These are phyloP conservation scores for Lepus americanus DNA, from an alignment of 2,113 vertebrate species.

Conservation along the genomic window DNA sequence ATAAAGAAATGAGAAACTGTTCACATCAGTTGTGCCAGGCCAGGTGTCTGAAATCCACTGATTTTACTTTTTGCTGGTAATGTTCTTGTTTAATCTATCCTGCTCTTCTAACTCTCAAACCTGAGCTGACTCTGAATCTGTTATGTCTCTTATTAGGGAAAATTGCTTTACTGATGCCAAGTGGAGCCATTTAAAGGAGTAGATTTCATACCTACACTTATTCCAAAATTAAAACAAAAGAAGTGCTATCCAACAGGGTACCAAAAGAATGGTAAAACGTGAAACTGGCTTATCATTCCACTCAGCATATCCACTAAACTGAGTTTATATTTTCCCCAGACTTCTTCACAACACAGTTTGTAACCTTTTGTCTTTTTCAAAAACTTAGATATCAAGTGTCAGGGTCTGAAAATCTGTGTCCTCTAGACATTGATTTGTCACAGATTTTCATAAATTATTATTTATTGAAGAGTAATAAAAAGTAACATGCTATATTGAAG, in stretches of 20 bases:
- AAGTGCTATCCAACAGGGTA: not conserved
- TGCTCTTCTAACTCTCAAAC: not conserved
- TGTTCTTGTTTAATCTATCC: not conserved
- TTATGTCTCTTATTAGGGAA: not conserved
- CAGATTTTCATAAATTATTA: not conserved
- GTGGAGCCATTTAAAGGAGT: not conserved
- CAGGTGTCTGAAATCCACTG: slow-evolving; percentile 5
- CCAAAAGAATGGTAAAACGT: slow-evolving; percentile 75
- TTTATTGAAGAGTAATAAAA: slow-evolving; percentile 24
- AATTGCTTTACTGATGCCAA: not conserved
- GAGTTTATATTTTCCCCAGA: slow-evolving; percentile 45
- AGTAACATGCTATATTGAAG: not conserved
- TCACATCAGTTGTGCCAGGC: not conserved
- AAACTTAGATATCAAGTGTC: slow-evolving; percentile 55
- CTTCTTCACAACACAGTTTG: slow-evolving; percentile 59
- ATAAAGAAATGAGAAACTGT: slow-evolving; percentile 9
- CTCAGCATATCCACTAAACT: slow-evolving; percentile 63
- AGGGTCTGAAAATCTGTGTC: slow-evolving; percentile 22
- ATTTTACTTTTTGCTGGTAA: slow-evolving; percentile 18
- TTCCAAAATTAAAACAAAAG: slow-evolving; percentile 54
- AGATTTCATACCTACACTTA: slow-evolving; percentile 34
- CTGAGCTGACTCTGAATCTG: slow-evolving; percentile 1
- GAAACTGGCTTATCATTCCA: slow-evolving; percentile 51
- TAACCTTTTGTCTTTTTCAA: slow-evolving; percentile 55
- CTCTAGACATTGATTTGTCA: not conserved